These are phyloP conservation scores for Parnassius orleans DNA, from an alignment of 2,888 invertebrate species.

Conservation along the genomic window DNA sequence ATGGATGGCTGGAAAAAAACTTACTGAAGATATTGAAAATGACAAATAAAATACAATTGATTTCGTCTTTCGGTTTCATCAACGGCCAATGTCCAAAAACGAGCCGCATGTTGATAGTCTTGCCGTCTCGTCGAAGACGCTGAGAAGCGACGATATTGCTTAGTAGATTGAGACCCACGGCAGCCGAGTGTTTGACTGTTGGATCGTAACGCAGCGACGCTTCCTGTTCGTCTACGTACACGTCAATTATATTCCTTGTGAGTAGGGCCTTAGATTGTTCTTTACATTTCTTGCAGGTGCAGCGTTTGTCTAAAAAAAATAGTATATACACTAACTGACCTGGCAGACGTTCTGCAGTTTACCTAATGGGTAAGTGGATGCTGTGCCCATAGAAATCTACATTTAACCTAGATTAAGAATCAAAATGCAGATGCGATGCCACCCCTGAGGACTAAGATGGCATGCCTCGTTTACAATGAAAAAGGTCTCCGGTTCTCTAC, in stretches of 20 bases:
- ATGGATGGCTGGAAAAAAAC: constrained; percentile 14
- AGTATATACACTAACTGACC: too few species aligned
- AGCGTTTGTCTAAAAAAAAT: constrained; percentile 9
- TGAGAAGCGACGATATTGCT: constrained; percentile 22
- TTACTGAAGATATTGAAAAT: constrained; percentile 33
- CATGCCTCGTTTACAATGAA: too few species aligned
- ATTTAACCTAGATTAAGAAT: too few species aligned
- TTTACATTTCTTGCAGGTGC: constrained; percentile 15
- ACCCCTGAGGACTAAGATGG: too few species aligned
- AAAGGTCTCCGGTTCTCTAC: too few species aligned
- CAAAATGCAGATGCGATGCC: too few species aligned
- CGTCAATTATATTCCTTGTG: constrained; percentile 22
- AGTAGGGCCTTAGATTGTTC: not conserved
- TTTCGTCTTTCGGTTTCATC: constrained; percentile 26
- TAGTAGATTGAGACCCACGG: constrained; percentile 18
- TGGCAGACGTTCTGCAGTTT: too few species aligned
- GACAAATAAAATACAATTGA: constrained; percentile 31
- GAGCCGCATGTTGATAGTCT: constrained; percentile 11
- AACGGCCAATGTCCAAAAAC: constrained; percentile 2
- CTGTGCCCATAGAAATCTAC: too few species aligned
- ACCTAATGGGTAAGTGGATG: too few species aligned
- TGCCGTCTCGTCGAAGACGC: not conserved
- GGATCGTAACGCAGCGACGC: constrained; percentile 15
- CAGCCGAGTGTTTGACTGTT: constrained; percentile 12
- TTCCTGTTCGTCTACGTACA: constrained; percentile 17